Evolutionary conservation across 2,888 invertebrate species (phyloP).

Genomic region (Ariolimax columbianus): DNA sequence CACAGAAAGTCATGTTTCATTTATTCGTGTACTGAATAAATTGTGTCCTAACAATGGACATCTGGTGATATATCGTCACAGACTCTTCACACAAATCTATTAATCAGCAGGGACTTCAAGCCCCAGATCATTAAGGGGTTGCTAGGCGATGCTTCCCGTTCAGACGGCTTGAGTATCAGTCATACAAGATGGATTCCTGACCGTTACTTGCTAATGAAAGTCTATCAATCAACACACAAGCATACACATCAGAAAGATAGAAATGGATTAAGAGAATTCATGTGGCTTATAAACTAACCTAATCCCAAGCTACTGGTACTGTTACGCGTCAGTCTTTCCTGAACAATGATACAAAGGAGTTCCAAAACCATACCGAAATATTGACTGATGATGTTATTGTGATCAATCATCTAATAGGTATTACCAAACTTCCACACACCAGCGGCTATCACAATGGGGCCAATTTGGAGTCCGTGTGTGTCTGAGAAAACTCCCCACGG

Average conservation of each 20-base stretch:
- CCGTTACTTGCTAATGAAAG: background rate
- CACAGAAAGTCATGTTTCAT: too few relatives aligned
- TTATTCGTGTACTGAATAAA: too few relatives aligned
- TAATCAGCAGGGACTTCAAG: too few relatives aligned
- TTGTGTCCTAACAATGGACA: too few relatives aligned
- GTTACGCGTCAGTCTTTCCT: background rate
- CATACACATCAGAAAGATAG: background rate
- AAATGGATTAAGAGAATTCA: background rate
- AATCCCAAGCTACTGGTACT: background rate
- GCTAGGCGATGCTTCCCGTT: too few relatives aligned
- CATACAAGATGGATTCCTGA: too few relatives aligned
- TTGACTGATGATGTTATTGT: background rate
- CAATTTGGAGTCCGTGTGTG: background rate
- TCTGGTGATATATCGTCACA: too few relatives aligned
- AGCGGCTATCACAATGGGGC: constrained; percentile 1
- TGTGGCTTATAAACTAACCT: background rate
- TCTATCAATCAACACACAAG: background rate
- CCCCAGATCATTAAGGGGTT: too few relatives aligned
- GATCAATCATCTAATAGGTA: background rate
- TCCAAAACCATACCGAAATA: background rate
- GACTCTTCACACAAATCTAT: too few relatives aligned
- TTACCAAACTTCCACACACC: background rate
- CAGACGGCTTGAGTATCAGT: too few relatives aligned
- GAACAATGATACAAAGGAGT: background rate
- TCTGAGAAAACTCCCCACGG: background rate